Base-by-base conservation (phyloP, 2,797 vertebrate genomes). In the Sebastes iracundus region DNA sequence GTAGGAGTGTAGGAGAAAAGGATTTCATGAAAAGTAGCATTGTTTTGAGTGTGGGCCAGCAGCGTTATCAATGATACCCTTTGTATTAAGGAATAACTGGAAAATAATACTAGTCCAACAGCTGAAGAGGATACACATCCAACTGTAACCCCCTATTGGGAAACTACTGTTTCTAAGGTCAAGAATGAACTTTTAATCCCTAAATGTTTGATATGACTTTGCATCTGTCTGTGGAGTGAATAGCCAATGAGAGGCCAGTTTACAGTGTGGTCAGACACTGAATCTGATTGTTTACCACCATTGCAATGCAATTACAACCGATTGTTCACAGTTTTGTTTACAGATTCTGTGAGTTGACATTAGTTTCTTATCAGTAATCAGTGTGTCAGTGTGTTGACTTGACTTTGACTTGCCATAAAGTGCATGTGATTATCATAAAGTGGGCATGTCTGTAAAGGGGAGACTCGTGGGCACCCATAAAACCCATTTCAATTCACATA, bases 1-100 rank as follows among this genome's bases (percentile, higher is more conserved):
- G 93, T 91, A 70, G 92, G 93, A 88, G 89, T 88, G 66, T 9
- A 55, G 69, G 65, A 84, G 76, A 87, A 83, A 65, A 72, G 42
- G 72, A 49, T 33, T 83, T 78, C 12, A 75, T 90, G 85, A 93
- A 88, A 79, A 70, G 87, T 76, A 60, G 70, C 75, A 72, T 91
- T 93, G 92, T 92, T 79, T 81, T 2, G 32, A 80, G 78, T 62
- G 69, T 56, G 42, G 32, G 38, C 67, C 71, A 56, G 46, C 59
- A 6, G 55, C 69, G 70, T 80, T 76, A 56, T 86, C 85, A 81
- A 83, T 86, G 85, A 79, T 38, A 14, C 42, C 42, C 88, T 90
- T 90, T 91, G 86, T 90, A 7, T 75, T 27, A 3, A 30, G 30
- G 28, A 13, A 23, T 28, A 6, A 33, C 65, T 62, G 18, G 49